Evolutionary conservation across 2,797 vertebrate genomes (phyloP).

Genomic region (Harpagifer antarcticus): DNA sequence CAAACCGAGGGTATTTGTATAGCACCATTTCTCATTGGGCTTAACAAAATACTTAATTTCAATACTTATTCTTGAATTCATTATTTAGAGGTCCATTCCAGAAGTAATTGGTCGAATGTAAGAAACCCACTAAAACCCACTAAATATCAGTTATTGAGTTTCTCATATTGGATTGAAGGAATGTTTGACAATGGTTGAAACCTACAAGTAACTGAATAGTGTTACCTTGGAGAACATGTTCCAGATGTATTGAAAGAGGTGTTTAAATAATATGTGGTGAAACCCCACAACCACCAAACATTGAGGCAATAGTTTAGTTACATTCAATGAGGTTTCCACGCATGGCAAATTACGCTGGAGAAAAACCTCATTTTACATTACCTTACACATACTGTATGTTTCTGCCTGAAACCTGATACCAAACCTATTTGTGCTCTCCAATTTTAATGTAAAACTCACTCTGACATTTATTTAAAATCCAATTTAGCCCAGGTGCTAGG

Average conservation of each 20-base stretch:
- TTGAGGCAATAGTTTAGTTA: not conserved
- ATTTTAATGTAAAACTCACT: conserved; percentile 77
- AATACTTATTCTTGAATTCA: not conserved
- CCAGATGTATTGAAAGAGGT: not conserved
- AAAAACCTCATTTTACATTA: conserved; percentile 50
- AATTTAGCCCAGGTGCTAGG: conserved; percentile 84
- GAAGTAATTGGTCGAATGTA: not conserved
- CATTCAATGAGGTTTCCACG: conserved; percentile 29
- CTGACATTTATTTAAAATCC: conserved; percentile 88
- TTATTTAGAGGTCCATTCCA: not conserved
- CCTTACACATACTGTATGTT: conserved; percentile 51
- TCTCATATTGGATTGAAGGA: not conserved
- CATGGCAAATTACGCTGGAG: conserved; percentile 13
- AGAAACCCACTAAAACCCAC: not conserved
- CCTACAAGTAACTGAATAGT: not conserved
- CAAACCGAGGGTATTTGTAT: conserved; percentile 9
- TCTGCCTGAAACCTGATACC: conserved; percentile 42
- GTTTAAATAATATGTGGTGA: not conserved
- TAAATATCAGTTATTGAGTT: not conserved
- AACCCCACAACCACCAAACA: conserved; percentile 13
- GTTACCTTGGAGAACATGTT: not conserved
- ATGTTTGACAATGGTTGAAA: too few relatives aligned
- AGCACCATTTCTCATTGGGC: not conserved
- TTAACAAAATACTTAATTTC: not conserved
- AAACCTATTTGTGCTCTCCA: conserved; percentile 58